Base-by-base conservation (phyloP, 2,797 vertebrate genomes). In the Harpagifer antarcticus region DNA sequence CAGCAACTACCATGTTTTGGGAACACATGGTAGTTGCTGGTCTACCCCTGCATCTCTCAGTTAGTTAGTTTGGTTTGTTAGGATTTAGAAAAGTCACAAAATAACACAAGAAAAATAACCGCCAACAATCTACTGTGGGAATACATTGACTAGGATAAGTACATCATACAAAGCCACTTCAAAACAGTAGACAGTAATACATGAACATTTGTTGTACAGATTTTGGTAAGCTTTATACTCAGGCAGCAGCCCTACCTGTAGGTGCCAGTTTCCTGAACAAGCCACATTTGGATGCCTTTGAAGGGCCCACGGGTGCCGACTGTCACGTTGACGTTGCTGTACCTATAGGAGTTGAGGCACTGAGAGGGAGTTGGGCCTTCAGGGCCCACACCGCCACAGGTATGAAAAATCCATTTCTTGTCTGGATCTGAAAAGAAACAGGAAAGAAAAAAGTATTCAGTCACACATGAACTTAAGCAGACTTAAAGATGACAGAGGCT, bases 251-350 rank as follows among this genome's bases (percentile, higher is more conserved):
- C 75, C 16, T 87, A 99, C 98, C 97, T 98, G 95, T 98, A 99
- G 4, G 93, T 96, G 90, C 96, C 95, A 3, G 96, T 97, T 90
- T 96, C 97, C n/a, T 96, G 97, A 56, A 99, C 96, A 79, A 88
- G 94, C 98, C 98, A 99, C 89, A 94, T 96, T 84, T 99, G 98
- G 82, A 99, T 88, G 68, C 98, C 98, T 86, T 95, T 96, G 89
- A 97, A 94, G 57, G 93, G 90, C 45, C 96, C 96, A 69, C 95
- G 94, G 47, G 95, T 96, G 64, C 95, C 96, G 3, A 99, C 96
- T 3, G 94, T 90, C 90, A 99, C 97, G 16, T 96, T 97, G 90
- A 98, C 91, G 83, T 97, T 98, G 89, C 92, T 96, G 82, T 93
- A 96, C 80, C 95, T 95, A 90, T 99, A 99, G 87, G 95, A 95